Conservation (phyloP, 2,797 vertebrate species). For the Semaprochilodus insignis region DNA sequence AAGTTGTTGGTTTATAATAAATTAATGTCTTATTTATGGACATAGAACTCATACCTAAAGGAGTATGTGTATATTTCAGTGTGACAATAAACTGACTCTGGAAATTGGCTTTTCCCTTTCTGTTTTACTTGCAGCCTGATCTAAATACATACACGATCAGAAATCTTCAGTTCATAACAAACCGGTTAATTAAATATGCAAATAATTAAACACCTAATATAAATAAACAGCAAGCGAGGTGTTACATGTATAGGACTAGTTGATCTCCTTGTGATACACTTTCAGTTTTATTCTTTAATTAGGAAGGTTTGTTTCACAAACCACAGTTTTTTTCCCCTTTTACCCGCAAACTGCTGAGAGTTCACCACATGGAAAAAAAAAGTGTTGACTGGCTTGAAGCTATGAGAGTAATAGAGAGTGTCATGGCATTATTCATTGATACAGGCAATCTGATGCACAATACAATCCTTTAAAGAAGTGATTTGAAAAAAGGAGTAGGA, state of each 20-base stretch:
- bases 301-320: neutral
- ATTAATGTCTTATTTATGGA: no score
- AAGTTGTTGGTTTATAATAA: no score
- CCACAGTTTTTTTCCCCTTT: neutral
- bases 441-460: neutral
- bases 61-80: neutral
- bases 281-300: neutral
- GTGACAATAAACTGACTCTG: neutral
- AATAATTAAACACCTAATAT: no score
- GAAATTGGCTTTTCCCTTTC: neutral
- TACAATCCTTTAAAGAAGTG: no score
- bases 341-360: neutral
- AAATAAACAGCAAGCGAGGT: no score
- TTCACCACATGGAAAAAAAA: neutral
- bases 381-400: neutral
- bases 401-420: neutral
- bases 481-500: no score
- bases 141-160: neutral
- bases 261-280: neutral
- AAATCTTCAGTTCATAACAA: neutral
- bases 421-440: neutral
- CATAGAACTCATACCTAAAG: no score
- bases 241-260: no score
- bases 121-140: neutral
- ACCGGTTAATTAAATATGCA: no score